Evolutionary conservation across 2,797 vertebrate genomes (phyloP).

Genomic region (Sebastes variabilis): DNA sequence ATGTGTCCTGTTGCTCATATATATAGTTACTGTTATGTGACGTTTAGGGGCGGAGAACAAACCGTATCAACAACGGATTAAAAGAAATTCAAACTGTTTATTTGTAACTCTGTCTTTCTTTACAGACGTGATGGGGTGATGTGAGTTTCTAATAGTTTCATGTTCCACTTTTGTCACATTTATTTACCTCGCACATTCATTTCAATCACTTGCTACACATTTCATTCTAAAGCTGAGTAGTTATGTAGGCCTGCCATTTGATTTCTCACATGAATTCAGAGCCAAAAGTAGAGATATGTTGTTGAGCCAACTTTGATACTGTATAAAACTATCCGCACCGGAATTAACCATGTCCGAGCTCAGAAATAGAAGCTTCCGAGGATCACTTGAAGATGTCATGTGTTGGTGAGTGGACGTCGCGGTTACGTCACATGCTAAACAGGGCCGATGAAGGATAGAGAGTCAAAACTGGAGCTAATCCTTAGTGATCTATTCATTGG

Average conservation of each 20-base stretch:
- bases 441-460: slow-evolving; percentile 12
- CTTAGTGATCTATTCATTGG: background rate
- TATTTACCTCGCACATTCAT: background rate
- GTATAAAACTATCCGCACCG: no score
- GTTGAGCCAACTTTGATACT: background rate
- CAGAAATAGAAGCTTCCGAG: slow-evolving; percentile 1
- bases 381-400: slow-evolving; percentile 46
- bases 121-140: background rate
- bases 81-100: background rate
- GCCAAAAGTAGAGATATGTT: background rate
- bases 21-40: slow-evolving; percentile 29
- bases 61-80: background rate
- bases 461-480: slow-evolving; percentile 11
- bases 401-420: slow-evolving; percentile 60
- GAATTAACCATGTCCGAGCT: background rate
- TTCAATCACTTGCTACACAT: background rate
- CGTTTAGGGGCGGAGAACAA: slow-evolving; percentile 43
- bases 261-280: background rate
- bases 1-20: background rate
- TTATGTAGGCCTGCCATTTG: background rate
- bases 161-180: background rate
- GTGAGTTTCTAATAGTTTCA: background rate
- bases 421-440: slow-evolving; percentile 72
- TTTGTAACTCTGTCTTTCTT: background rate
- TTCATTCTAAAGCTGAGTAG: background rate